These are phyloP conservation scores for Megastigmus dorsalis DNA, from an alignment of 2,888 invertebrate species.

Conservation along the genomic window DNA sequence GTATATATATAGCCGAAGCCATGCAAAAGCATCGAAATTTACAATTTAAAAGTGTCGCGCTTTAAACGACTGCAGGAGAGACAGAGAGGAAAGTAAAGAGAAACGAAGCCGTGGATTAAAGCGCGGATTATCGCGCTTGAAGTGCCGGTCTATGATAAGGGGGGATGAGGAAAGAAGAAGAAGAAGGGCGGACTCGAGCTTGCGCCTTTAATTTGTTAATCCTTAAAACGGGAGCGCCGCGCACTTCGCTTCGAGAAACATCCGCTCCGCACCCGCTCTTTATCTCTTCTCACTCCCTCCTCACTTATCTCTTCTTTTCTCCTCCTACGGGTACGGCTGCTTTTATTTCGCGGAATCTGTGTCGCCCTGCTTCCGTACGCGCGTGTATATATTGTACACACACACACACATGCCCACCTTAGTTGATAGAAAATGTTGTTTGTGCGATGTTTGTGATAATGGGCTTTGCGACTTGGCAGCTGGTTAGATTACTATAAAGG, in stretches of 20 bases:
- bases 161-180: too few species aligned
- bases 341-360: not conserved
- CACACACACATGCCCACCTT: too few species aligned
- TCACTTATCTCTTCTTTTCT: not conserved
- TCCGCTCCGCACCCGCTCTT: not conserved
- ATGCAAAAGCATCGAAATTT: not conserved
- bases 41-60: conserved; percentile 17
- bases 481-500: too few species aligned
- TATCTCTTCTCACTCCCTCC: not conserved
- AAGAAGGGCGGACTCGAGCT: conserved; percentile 2
- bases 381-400: too few species aligned
- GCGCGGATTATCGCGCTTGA: conserved; percentile 32
- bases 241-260: not conserved
- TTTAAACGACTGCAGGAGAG: conserved; percentile 8
- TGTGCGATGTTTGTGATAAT: too few species aligned
- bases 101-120: conserved; percentile 15
- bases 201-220: conserved; percentile 44
- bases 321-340: not conserved
- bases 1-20: not conserved
- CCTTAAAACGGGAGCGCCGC: conserved; percentile 21
- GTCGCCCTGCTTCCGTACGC: not conserved
- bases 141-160: conserved; percentile 34
- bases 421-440: too few species aligned
- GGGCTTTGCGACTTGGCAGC: too few species aligned
- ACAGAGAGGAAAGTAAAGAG: too few species aligned